Evolutionary conservation across 1,140 invertebrate genomes (phyloP).

Genomic region (Acromyrmex charruanus): DNA sequence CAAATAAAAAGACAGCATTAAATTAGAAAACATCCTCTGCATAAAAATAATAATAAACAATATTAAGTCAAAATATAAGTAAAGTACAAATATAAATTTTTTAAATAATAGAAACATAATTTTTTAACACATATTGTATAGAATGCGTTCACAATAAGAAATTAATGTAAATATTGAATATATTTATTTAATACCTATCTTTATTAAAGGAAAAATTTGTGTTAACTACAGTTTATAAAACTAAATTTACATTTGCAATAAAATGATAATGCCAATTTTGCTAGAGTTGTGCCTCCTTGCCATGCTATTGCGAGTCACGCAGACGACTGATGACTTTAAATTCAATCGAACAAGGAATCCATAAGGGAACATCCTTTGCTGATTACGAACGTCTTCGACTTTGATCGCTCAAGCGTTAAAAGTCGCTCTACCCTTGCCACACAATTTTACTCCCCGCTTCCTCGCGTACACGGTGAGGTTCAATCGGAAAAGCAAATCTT

Average conservation of each 20-base stretch:
- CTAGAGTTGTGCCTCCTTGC: constrained; percentile 64
- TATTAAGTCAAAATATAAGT: neutral
- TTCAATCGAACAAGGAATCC: constrained; percentile 86
- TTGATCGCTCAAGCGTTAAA: constrained; percentile 85
- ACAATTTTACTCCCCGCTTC: constrained; percentile 29
- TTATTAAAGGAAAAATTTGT: neutral
- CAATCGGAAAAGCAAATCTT: constrained; percentile 86
- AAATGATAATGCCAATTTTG: constrained; percentile 57
- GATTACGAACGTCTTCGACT: constrained; percentile 80
- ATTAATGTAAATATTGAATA: neutral
- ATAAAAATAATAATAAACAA: neutral
- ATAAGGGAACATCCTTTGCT: constrained; percentile 84
- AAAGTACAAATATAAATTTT: neutral
- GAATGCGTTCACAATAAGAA: neutral
- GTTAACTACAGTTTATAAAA: constrained; percentile 1
- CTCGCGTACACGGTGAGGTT: constrained; percentile 72
- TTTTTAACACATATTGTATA: neutral
- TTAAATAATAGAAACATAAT: neutral
- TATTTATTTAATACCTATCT: neutral
- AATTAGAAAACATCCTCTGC: neutral
- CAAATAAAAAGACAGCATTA: constrained; percentile 2
- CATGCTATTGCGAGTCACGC: constrained; percentile 72
- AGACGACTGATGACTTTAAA: constrained; percentile 79
- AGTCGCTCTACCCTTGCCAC: constrained; percentile 78
- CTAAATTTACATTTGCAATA: constrained; percentile 14